Conservation (phyloP, 1,140 invertebrate genomes). For the Lepidurus arcticus region DNA sequence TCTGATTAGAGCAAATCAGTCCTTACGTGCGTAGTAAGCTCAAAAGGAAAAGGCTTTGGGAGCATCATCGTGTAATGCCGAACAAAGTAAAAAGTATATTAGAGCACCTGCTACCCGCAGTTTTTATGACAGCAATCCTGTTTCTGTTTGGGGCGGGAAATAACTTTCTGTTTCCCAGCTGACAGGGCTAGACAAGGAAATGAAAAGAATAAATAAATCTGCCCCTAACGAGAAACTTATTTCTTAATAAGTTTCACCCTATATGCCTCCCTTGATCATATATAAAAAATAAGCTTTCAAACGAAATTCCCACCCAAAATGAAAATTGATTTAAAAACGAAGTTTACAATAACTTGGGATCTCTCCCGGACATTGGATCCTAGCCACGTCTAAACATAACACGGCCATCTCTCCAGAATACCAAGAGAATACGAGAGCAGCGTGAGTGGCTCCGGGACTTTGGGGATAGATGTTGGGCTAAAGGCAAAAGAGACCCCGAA, state of each 20-base stretch:
- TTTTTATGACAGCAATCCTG: constrained; percentile 6
- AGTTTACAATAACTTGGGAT: neutral
- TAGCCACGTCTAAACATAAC: constrained; percentile 10
- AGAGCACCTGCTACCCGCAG: constrained; percentile 7
- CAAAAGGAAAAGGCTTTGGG: neutral
- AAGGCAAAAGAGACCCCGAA: neutral
- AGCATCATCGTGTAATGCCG: neutral
- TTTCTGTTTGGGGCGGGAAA: neutral
- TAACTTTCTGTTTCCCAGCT: neutral
- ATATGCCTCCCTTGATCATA: too few relatives aligned
- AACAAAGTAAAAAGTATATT: neutral
- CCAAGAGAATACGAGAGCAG: neutral
- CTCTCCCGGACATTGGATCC: neutral
- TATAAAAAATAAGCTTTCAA: too few relatives aligned
- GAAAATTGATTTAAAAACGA: too few relatives aligned
- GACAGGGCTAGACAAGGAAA: neutral
- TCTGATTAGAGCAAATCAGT: neutral
- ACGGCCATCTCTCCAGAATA: neutral
- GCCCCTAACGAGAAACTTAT: neutral
- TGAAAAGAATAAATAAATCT: neutral
- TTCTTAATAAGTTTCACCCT: neutral
- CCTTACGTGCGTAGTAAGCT: neutral
- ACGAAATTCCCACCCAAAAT: too few relatives aligned
- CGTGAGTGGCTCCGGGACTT: neutral
- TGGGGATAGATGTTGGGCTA: neutral